A percentile compares a stretch with the other conserved stretches of the same genome.
These are phyloP conservation scores for Pitangus sulphuratus DNA, from an alignment of 2,797 vertebrate species.

Conservation along the genomic window DNA sequence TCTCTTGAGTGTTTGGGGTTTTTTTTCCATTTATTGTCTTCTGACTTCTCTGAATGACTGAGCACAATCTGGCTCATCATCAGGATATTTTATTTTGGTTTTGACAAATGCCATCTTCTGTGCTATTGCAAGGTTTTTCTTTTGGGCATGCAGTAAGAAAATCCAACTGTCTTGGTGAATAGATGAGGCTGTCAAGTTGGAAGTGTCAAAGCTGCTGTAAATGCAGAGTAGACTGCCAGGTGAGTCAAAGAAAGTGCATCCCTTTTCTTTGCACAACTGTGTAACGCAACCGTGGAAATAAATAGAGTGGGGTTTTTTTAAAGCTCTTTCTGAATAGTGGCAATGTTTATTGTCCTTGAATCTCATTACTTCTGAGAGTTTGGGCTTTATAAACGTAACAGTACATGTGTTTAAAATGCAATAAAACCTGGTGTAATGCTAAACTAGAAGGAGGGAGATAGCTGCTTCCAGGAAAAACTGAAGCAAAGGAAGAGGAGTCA, in stretches of 20 bases:
- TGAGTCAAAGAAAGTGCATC: neutral
- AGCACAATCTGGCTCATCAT: neutral
- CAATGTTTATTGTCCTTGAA: neutral
- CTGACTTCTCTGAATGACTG: neutral
- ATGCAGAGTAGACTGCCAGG: neutral
- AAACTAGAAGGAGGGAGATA: neutral
- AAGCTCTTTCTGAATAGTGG: neutral
- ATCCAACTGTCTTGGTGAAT: fast-evolving
- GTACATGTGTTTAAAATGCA: neutral
- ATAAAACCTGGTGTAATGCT: neutral
- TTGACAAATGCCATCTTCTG: conserved; percentile 35
- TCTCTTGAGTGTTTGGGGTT: neutral
- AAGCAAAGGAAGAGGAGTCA: neutral
- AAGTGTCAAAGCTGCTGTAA: neutral
- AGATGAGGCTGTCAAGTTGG: neutral
- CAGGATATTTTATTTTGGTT: neutral
- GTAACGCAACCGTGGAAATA: neutral
- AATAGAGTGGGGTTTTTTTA: fast-evolving
- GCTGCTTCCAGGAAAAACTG: neutral
- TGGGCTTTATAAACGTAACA: neutral
- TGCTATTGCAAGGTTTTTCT: neutral
- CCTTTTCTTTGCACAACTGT: neutral
- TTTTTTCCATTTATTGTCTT: neutral
- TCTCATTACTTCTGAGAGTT: neutral
- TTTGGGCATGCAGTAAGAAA: neutral